Evolutionary conservation across 2,113 vertebrate species (phyloP).

Genomic region (Toxotes chatareus): DNA sequence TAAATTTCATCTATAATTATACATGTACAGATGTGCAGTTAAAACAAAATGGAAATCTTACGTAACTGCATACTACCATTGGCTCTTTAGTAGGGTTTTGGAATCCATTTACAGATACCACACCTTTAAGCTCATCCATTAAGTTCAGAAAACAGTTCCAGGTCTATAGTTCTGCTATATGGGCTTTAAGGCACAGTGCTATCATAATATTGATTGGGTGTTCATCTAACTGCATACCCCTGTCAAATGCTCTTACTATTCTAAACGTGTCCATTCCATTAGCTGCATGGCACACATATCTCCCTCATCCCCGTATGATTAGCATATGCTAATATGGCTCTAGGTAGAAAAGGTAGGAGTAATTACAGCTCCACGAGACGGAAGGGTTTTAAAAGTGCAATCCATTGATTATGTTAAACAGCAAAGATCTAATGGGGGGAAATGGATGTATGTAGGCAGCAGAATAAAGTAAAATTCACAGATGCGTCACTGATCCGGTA

Average conservation of each 20-base stretch:
- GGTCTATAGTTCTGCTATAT: neutral
- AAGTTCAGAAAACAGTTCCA: neutral
- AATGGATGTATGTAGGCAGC: slow-evolving; percentile 1
- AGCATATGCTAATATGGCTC: slow-evolving; percentile 65
- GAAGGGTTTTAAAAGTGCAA: slow-evolving; percentile 34
- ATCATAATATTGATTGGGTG: neutral
- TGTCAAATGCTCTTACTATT: slow-evolving; percentile 7
- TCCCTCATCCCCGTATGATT: slow-evolving; percentile 40
- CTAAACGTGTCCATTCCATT: neutral
- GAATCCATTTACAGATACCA: neutral
- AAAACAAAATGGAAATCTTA: neutral
- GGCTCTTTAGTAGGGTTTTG: neutral
- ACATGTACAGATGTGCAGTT: no score
- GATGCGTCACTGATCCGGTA: slow-evolving; percentile 22
- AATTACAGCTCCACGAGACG: slow-evolving; percentile 61
- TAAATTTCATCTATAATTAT: no score
- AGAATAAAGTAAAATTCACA: slow-evolving; percentile 32
- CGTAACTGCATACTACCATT: neutral
- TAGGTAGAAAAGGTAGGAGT: slow-evolving; percentile 49
- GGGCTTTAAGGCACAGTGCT: neutral
- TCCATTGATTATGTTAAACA: slow-evolving; percentile 62
- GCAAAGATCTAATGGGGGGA: slow-evolving; percentile 22
- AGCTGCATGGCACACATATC: slow-evolving; percentile 4
- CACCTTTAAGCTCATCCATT: neutral
- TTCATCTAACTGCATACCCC: slow-evolving; percentile 10